Evolutionary conservation across 1,140 invertebrate species (phyloP).

Genomic region (Orchestia grillus): DNA sequence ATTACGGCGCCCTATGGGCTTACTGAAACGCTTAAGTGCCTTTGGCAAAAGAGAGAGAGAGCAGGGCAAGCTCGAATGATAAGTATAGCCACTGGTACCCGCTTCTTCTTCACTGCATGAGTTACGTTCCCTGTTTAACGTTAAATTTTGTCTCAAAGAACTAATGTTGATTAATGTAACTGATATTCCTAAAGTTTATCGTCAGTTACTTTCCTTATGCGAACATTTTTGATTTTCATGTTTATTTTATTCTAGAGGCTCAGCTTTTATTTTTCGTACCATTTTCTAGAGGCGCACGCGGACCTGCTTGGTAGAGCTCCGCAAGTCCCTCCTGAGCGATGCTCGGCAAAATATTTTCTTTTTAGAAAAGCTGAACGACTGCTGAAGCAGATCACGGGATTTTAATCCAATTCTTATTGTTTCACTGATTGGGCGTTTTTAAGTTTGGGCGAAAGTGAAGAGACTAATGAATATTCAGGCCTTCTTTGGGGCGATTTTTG

Average conservation of each 20-base stretch:
- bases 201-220: not conserved
- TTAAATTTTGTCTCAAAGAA: not conserved
- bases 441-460: not conserved
- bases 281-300: not conserved
- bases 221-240: not conserved
- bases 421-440: slow-evolving; percentile 35
- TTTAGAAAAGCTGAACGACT: not conserved
- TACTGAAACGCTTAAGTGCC: not conserved
- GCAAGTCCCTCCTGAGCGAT: not conserved
- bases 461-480: slow-evolving; percentile 14
- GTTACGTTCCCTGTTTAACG: not conserved
- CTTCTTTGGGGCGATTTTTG: not conserved
- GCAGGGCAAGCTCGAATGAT: too few species aligned
- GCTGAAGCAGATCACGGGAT: slow-evolving; percentile 17
- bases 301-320: not conserved
- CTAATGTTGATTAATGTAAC: not conserved
- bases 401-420: slow-evolving; percentile 41
- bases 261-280: not conserved
- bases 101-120: not conserved
- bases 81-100: too few species aligned
- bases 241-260: too few species aligned
- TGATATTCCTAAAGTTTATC: not conserved
- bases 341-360: slow-evolving; percentile 4
- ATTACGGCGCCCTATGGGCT: not conserved
- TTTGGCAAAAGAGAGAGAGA: too few species aligned